These are phyloP conservation scores for Pangasius mekongensis DNA, from an alignment of 2,797 vertebrate species.

Conservation along the genomic window DNA sequence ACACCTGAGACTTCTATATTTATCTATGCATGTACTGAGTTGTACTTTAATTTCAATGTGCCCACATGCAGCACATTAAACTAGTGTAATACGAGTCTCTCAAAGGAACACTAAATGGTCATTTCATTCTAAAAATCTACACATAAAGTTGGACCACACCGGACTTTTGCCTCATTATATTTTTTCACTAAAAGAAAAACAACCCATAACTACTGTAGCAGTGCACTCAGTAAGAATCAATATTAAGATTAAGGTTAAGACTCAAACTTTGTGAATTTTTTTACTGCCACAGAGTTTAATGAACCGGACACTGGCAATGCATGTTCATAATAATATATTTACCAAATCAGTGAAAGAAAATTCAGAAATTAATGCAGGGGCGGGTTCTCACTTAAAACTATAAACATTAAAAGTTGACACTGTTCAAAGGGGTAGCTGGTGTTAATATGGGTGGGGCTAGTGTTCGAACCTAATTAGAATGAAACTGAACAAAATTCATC, in stretches of 20 bases:
- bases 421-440: neutral
- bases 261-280: neutral
- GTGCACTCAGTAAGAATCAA: neutral
- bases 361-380: neutral
- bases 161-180: neutral
- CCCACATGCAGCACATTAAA: neutral
- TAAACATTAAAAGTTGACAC: neutral
- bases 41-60: neutral
- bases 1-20: neutral
- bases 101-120: neutral
- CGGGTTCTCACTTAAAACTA: neutral
- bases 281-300: neutral
- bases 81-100: neutral
- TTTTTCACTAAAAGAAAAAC: neutral
- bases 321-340: neutral
- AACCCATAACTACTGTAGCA: neutral
- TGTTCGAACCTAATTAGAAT: neutral
- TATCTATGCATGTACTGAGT: neutral
- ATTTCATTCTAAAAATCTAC: neutral
- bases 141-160: neutral
- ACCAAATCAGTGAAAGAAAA: neutral
- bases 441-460: neutral
- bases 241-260: neutral
- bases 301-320: neutral
- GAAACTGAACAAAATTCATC: neutral